Evolutionary conservation across 2,888 invertebrate genomes (phyloP).

Genomic region (Lagria hirta): DNA sequence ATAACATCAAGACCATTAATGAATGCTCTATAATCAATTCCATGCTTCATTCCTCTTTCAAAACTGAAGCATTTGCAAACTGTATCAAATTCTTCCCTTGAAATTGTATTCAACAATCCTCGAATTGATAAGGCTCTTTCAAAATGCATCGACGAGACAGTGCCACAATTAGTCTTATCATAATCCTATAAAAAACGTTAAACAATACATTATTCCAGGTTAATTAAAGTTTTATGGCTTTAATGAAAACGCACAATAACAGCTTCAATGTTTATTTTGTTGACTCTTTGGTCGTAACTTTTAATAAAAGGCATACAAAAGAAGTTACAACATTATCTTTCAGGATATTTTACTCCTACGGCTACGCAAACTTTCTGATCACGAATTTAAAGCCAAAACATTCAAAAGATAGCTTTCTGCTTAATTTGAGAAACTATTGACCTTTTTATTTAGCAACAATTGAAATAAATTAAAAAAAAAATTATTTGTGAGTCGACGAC

Average conservation of each 20-base stretch:
- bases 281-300: conserved; percentile 39
- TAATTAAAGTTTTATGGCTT: conserved; percentile 16
- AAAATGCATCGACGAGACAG: conserved; percentile 64
- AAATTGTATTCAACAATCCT: conserved; percentile 64
- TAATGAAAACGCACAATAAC: conserved; percentile 9
- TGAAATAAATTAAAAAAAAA: conserved; percentile 1
- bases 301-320: conserved; percentile 36
- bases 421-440: no score
- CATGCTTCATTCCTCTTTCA: conserved; percentile 61
- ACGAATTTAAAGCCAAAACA: conserved; percentile 18
- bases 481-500: background rate
- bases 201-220: conserved; percentile 8
- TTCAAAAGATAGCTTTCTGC: conserved; percentile 26
- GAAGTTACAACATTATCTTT: conserved; percentile 33
- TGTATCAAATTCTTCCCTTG: conserved; percentile 67
- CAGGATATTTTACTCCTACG: conserved; percentile 31
- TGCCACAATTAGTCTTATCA: conserved; percentile 68
- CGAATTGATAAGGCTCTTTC: conserved; percentile 67
- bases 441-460: no score
- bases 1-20: conserved; percentile 67
- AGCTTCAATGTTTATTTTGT: conserved; percentile 32
- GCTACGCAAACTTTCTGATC: conserved; percentile 16
- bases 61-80: conserved; percentile 74
- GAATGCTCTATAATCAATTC: conserved; percentile 73
- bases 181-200: conserved; percentile 59